These are phyloP conservation scores for Ylistrum balloti DNA, from an alignment of 1,140 invertebrate genomes.

Conservation along the genomic window DNA sequence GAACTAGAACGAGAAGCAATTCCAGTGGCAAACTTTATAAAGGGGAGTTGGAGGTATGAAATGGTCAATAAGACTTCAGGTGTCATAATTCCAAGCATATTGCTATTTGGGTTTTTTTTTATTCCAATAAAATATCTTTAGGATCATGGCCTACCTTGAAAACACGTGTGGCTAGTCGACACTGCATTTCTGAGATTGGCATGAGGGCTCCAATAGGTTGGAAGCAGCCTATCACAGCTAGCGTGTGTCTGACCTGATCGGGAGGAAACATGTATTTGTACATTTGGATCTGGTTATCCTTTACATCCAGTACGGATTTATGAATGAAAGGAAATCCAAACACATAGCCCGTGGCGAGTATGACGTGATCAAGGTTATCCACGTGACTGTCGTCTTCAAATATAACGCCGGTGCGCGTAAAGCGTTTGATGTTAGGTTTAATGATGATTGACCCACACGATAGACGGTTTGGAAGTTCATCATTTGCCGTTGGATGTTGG, in stretches of 20 bases:
- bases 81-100: neutral
- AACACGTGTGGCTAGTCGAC: slow-evolving; percentile 66
- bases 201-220: slow-evolving; percentile 84
- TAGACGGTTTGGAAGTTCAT: slow-evolving; percentile 84
- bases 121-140: neutral
- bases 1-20: too few species aligned
- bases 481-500: slow-evolving; percentile 84
- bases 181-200: slow-evolving; percentile 74
- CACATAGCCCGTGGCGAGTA: slow-evolving; percentile 70
- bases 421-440: slow-evolving; percentile 78
- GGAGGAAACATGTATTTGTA: slow-evolving; percentile 83
- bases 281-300: slow-evolving; percentile 77
- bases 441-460: slow-evolving; percentile 82
- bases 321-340: slow-evolving; percentile 73
- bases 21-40: too few species aligned
- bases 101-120: too few species aligned
- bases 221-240: slow-evolving; percentile 83
- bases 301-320: slow-evolving; percentile 64
- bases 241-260: slow-evolving; percentile 68
- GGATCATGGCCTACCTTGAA: slow-evolving; percentile 63
- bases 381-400: slow-evolving; percentile 80
- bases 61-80: too few species aligned
- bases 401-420: slow-evolving; percentile 79
- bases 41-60: too few species aligned
- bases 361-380: slow-evolving; percentile 76